phyloP scores from a whole-genome alignment of 2,113 vertebrate species.

The Bujurquina vittata region DNA sequence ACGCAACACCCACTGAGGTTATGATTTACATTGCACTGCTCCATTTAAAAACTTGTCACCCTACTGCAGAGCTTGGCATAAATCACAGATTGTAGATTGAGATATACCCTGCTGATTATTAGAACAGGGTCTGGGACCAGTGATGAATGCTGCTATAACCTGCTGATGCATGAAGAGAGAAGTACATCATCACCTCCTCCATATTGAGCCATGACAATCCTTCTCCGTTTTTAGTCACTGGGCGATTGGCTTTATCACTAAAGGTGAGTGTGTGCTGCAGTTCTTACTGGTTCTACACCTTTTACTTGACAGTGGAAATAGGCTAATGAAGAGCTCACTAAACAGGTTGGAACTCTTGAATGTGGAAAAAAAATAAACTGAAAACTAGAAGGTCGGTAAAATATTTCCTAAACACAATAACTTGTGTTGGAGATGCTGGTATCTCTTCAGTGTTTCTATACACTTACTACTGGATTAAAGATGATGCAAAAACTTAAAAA shows the following conservation, averaged over 20 bases:
- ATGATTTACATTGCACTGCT: conserved; percentile 67
- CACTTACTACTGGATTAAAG: no score
- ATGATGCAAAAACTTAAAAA: neutral
- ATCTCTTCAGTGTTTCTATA: no score
- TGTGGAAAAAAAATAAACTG: neutral
- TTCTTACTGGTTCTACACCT: neutral
- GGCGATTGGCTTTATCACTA: conserved; percentile 20
- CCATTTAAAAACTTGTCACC: conserved; percentile 75
- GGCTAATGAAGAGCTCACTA: neutral
- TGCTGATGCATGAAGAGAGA: conserved; percentile 75
- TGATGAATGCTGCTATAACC: conserved; percentile 76
- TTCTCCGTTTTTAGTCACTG: conserved; percentile 43
- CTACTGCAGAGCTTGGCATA: conserved; percentile 51
- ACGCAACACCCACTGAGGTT: conserved; percentile 39
- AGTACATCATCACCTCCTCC: conserved; percentile 69
- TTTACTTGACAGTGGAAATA: conserved; percentile 12
- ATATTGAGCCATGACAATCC: conserved; percentile 56
- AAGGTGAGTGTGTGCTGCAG: conserved; percentile 8
- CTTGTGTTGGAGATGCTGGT: neutral
- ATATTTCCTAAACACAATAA: neutral
- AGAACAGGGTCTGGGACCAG: conserved; percentile 53
- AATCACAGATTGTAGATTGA: conserved; percentile 72
- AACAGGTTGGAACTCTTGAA: neutral
- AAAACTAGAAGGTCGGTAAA: neutral
- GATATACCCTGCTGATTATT: conserved; percentile 73